A percentile compares a stretch with the other conserved stretches of the same genome.
phyloP scores from a whole-genome alignment of 2,797 vertebrate genomes.

The Gallinago nigripennis region DNA sequence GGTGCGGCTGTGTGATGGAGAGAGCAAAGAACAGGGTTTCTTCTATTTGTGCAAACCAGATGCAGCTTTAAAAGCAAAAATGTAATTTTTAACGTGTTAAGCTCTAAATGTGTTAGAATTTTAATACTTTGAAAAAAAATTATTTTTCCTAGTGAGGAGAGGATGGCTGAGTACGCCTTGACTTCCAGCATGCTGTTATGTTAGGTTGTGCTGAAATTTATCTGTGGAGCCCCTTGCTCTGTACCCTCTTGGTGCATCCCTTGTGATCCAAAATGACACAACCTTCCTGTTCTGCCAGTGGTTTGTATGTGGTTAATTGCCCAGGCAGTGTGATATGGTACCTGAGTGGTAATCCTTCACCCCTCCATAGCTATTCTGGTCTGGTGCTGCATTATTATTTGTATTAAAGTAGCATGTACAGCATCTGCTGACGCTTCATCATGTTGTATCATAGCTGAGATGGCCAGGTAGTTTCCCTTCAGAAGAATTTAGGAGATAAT shows the following conservation, averaged over 20 bases:
- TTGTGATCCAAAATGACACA: not conserved
- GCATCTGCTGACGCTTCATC: fast-evolving
- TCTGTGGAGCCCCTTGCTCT: not conserved
- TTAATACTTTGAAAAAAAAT: not conserved
- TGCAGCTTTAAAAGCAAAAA: not conserved
- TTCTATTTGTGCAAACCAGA: not conserved
- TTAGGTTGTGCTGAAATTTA: not conserved
- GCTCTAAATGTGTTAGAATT: not conserved
- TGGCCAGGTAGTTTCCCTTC: not conserved
- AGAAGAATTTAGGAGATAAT: not conserved
- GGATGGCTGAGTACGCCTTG: not conserved
- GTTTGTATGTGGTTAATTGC: not conserved
- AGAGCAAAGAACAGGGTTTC: not conserved
- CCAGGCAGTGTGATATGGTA: not conserved
- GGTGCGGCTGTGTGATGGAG: not conserved
- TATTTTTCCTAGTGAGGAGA: not conserved
- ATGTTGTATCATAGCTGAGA: not conserved
- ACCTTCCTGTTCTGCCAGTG: not conserved
- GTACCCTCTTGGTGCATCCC: not conserved
- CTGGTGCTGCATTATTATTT: not conserved
- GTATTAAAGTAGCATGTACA: not conserved
- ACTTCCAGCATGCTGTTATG: not conserved
- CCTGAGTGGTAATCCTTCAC: not conserved
- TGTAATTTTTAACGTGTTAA: not conserved
- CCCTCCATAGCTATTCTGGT: not conserved